phyloP scores from a whole-genome alignment of 2,113 vertebrate species.

The Bubalus kerabau region DNA sequence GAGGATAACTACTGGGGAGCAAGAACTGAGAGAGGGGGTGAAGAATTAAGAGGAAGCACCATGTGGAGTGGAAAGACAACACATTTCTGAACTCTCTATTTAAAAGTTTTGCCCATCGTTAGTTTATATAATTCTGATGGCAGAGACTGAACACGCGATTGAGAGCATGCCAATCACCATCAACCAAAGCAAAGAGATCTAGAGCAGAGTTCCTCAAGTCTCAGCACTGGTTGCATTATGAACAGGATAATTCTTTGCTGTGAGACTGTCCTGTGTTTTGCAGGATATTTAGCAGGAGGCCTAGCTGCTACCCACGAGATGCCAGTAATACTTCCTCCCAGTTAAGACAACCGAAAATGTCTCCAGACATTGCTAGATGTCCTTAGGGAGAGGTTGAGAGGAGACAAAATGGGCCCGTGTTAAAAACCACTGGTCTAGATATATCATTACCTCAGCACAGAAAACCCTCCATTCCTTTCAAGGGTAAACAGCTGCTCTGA shows the following conservation, averaged over 20 bases:
- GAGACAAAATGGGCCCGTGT: not conserved
- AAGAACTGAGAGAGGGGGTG: not conserved
- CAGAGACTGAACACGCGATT: not conserved
- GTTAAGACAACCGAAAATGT: not conserved
- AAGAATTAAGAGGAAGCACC: not conserved
- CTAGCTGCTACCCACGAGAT: not conserved
- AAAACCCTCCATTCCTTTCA: not conserved
- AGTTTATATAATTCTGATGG: not conserved
- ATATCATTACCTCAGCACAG: not conserved
- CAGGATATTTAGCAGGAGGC: not conserved
- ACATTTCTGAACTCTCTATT: not conserved
- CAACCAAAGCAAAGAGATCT: not conserved
- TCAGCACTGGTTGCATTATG: not conserved
- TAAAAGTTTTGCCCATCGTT: not conserved
- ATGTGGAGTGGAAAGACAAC: not conserved
- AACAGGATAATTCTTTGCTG: not conserved
- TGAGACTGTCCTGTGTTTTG: not conserved
- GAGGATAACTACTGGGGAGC: not conserved
- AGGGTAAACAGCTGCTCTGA: not conserved
- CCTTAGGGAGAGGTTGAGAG: not conserved
- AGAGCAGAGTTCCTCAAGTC: not conserved
- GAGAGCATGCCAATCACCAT: not conserved
- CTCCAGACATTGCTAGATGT: not conserved
- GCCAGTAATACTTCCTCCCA: not conserved
- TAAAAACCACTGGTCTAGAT: not conserved